Evolutionary conservation across 2,113 vertebrate species (phyloP).

Genomic region (Callopanchax toddi): DNA sequence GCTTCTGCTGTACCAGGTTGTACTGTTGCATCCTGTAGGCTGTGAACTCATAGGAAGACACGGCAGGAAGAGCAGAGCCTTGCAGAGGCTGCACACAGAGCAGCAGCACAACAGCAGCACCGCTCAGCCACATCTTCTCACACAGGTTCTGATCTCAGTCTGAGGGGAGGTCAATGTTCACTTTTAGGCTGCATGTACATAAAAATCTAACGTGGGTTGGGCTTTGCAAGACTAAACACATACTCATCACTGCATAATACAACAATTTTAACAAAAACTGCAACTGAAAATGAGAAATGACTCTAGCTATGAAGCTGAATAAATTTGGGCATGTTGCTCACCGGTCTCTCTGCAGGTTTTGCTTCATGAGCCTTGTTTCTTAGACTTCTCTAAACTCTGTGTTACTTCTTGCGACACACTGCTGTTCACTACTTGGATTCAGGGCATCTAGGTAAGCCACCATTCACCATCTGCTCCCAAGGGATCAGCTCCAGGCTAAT

Average conservation of each 20-base stretch:
- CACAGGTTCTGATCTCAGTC: conserved; percentile 12
- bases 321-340: conserved; percentile 26
- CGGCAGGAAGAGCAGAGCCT: conserved; percentile 62
- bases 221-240: background rate
- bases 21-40: conserved; percentile 83
- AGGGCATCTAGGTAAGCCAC: conserved; percentile 63
- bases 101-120: conserved; percentile 53
- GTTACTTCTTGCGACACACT: conserved; percentile 25
- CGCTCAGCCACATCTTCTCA: conserved; percentile 38
- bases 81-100: conserved; percentile 55
- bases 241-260: no score
- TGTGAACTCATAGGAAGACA: conserved; percentile 78
- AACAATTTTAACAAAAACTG: no score
- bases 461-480: conserved; percentile 71
- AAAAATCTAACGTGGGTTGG: background rate
- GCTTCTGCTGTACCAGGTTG: conserved; percentile 69
- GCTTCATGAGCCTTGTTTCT: conserved; percentile 15
- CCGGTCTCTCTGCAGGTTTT: conserved; percentile 25
- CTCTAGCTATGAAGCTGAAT: no score
- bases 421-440: conserved; percentile 32
- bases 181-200: background rate
- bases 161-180: background rate
- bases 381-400: conserved; percentile 6
- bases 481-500: conserved; percentile 73
- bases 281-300: no score